A percentile compares a stretch with the other conserved stretches of the same genome.
These are phyloP conservation scores for Dicaeum eximium DNA, from an alignment of 2,113 vertebrate genomes.

Conservation along the genomic window DNA sequence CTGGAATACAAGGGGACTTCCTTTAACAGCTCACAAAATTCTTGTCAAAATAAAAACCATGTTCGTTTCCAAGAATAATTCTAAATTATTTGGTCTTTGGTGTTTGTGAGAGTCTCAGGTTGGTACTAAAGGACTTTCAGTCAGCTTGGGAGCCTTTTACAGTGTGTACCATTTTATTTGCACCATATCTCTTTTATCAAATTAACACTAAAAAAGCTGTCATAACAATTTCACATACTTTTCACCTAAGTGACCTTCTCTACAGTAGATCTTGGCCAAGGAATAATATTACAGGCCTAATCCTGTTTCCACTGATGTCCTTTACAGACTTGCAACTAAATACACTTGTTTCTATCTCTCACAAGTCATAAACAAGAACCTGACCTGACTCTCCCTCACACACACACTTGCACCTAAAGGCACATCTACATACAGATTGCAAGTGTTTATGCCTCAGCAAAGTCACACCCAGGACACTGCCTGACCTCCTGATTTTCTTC, in stretches of 20 bases:
- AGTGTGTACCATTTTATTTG: slow-evolving; percentile 10
- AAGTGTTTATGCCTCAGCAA: background rate
- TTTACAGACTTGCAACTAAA: slow-evolving; percentile 19
- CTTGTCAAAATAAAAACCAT: background rate
- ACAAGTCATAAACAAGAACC: background rate
- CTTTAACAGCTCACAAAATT: background rate
- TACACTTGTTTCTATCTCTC: slow-evolving; percentile 14
- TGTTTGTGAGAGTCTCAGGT: background rate
- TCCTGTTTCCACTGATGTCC: slow-evolving; percentile 26
- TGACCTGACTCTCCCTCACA: background rate
- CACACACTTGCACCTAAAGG: background rate
- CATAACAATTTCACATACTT: slow-evolving; percentile 29
- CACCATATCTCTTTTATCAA: slow-evolving; percentile 15
- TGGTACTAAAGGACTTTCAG: background rate
- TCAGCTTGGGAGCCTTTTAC: background rate
- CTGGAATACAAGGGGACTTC: background rate
- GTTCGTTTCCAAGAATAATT: background rate
- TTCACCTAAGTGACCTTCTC: slow-evolving; percentile 4
- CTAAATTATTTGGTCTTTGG: background rate
- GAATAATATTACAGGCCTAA: slow-evolving; percentile 25
- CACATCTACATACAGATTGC: background rate
- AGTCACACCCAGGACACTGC: background rate
- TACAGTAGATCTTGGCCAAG: background rate
- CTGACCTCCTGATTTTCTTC: background rate
- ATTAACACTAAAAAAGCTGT: slow-evolving; percentile 46